phyloP scores from a whole-genome alignment of 2,113 vertebrate genomes.

The Malaclemys terrapin region DNA sequence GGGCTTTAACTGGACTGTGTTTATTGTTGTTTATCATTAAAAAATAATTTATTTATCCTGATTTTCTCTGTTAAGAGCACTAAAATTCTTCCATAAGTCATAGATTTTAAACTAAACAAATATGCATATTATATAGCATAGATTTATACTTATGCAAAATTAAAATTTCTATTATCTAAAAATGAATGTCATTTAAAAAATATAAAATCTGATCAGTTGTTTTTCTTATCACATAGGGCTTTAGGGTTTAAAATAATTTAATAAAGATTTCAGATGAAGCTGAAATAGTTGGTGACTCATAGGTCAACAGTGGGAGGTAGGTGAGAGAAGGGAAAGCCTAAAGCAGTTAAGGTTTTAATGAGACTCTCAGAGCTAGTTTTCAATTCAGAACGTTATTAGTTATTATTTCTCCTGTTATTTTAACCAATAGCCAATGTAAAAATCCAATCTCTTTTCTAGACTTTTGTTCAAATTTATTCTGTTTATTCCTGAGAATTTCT shows the following conservation, averaged over 20 bases:
- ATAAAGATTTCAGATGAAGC: slow-evolving; percentile 92
- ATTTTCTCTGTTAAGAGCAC: slow-evolving; percentile 7
- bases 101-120: not conserved
- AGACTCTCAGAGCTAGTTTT: slow-evolving; percentile 83
- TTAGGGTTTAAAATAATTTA: slow-evolving; percentile 91
- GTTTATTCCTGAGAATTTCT: slow-evolving; percentile 34
- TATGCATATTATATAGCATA: not conserved
- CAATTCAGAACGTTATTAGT: slow-evolving; percentile 77
- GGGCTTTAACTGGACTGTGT: not conserved
- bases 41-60: not conserved
- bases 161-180: slow-evolving; percentile 10
- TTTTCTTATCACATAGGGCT: slow-evolving; percentile 81
- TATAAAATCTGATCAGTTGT: slow-evolving; percentile 70
- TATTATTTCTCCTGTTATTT: slow-evolving; percentile 81
- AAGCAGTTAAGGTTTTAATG: slow-evolving; percentile 88
- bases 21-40: not conserved
- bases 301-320: slow-evolving; percentile 94
- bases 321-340: slow-evolving; percentile 91
- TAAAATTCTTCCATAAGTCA: not conserved
- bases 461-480: slow-evolving; percentile 47
- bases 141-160: not conserved
- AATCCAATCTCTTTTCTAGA: slow-evolving; percentile 31
- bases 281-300: slow-evolving; percentile 93
- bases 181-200: slow-evolving; percentile 54
- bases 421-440: slow-evolving; percentile 70